Percentiles rank a stretch among this genome's conserved stretches.
phyloP scores from a whole-genome alignment of 2,113 vertebrate species.

The Hippocampus guttulatus region DNA sequence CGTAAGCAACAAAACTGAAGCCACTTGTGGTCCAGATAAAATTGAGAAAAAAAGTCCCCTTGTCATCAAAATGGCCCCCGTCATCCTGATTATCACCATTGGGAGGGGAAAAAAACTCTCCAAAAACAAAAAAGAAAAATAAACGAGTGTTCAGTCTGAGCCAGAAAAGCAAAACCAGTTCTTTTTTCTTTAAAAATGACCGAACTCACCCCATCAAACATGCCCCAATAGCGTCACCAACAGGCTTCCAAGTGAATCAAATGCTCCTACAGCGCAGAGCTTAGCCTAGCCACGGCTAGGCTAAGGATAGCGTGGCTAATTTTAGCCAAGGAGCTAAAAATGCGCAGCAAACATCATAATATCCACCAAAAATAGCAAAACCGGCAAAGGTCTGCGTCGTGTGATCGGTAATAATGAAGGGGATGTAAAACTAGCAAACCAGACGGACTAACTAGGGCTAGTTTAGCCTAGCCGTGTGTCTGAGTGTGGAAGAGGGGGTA shows the following conservation, averaged over 20 bases:
- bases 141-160: constrained; percentile 3
- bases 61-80: constrained; percentile 1
- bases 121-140: constrained; percentile 15
- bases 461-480: constrained; percentile 18
- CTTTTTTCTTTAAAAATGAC: constrained; percentile 29
- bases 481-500: not conserved
- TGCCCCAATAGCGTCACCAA: constrained; percentile 46
- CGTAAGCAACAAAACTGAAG: constrained; percentile 16
- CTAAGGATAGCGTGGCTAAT: constrained; percentile 46
- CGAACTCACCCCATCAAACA: constrained; percentile 45
- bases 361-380: constrained; percentile 38
- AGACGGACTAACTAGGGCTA: constrained; percentile 25
- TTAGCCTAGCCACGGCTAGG: constrained; percentile 39
- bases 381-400: constrained; percentile 26
- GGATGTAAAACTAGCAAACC: constrained; percentile 25
- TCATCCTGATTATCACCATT: not conserved
- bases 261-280: constrained; percentile 30
- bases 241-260: constrained; percentile 36
- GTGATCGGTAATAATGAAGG: constrained; percentile 16
- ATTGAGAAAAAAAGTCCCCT: constrained; percentile 3
- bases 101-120: constrained; percentile 21
- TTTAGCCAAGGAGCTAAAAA: constrained; percentile 24
- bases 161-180: constrained; percentile 28
- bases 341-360: constrained; percentile 30
- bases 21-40: constrained; percentile 9